Base-by-base conservation (phyloP, 2,113 vertebrate genomes). In the Nerophis lumbriciformis region DNA sequence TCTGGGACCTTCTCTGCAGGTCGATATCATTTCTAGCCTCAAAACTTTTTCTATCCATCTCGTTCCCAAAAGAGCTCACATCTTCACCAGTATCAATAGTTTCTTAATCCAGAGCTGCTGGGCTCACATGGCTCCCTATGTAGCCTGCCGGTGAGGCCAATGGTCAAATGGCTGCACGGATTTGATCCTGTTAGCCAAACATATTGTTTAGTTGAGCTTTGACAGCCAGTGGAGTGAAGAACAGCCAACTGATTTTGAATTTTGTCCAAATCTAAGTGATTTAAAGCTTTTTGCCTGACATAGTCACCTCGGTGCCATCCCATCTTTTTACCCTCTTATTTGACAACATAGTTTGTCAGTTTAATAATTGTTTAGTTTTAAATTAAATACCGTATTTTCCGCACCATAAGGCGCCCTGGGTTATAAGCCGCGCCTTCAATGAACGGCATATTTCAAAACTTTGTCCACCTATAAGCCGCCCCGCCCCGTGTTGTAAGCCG, bases 121-220 rank as follows among this genome's bases (percentile, higher is more conserved):
- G 76, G 47, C 75, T 81, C 76, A 82, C 79, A 82, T 79, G 81
- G 83, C 84, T 85, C 88, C 87, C 85, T 80, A 70, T 80, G 79
- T 72, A 76, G 87, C 83, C 78, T 68, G 57, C 68, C 51, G 77
- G 75, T 70, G 73, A 77, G 84, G 86, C 88, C 77, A 86, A 57
- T 60, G 85, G 87, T 91, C 88, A 88, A 85, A 85, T 81, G 73
- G 75, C 78, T 76, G 74, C 80, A 89, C 85, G 70, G 86, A 89
- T 87, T 83, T 81, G 68, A 80, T 84, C 76, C 82, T 83, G 81
- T 84, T 84, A 87, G 87, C 84, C 86, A 84, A 88, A 85, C 82
- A 73, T 68, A 80, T 81, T 79, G 73, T 74, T 75, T 19, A 76
- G 65, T 75, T 74, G 45, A 68, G 71, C 67, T 82, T 82, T 84